These are phyloP conservation scores for Eublepharis macularius DNA, from an alignment of 2,113 vertebrate genomes.

Conservation along the genomic window DNA sequence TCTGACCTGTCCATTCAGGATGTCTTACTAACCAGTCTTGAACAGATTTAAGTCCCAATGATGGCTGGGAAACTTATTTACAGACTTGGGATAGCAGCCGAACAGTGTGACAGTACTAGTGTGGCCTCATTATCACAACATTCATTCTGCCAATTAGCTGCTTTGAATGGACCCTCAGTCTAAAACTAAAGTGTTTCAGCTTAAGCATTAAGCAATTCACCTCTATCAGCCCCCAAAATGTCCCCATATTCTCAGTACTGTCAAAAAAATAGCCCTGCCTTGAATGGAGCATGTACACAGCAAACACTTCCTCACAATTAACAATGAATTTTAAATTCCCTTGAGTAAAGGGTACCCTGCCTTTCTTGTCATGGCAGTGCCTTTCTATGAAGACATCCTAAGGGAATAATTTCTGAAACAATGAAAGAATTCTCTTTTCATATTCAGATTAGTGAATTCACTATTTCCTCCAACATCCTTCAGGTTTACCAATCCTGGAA, in stretches of 20 bases:
- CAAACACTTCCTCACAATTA: neutral
- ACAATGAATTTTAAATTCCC: neutral
- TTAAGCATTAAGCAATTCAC: neutral
- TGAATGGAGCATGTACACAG: neutral
- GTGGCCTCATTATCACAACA: neutral
- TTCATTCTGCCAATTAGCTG: neutral
- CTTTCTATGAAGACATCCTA: neutral
- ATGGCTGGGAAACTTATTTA: neutral
- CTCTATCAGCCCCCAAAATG: neutral
- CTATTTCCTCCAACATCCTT: neutral
- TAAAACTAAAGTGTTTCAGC: neutral
- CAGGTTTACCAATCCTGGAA: neutral
- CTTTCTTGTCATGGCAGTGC: neutral
- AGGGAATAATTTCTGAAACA: neutral
- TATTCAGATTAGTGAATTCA: neutral
- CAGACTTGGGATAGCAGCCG: neutral
- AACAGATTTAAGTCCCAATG: neutral
- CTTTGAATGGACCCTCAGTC: neutral
- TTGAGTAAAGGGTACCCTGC: neutral
- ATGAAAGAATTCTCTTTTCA: neutral
- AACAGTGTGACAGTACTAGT: neutral
- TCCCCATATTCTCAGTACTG: too few relatives aligned
- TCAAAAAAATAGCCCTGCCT: too few relatives aligned
- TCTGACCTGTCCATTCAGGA: constrained; percentile 17
- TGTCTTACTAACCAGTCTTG: fast-evolving